Evolutionary conservation across 2,797 vertebrate species (phyloP).

Genomic region (Amphiprion clarkii): DNA sequence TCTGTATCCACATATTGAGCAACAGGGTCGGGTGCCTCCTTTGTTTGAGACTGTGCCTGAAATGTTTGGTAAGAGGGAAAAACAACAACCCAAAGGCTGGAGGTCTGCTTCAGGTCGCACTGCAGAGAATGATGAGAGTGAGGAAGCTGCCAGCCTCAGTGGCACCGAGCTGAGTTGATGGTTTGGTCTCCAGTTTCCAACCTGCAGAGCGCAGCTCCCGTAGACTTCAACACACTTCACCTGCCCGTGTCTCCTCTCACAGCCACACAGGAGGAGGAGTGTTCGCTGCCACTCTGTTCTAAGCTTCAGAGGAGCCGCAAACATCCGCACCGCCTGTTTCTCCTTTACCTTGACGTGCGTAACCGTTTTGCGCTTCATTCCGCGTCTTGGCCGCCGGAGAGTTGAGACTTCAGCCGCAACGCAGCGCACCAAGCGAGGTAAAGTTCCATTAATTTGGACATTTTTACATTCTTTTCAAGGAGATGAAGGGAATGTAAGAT

Average conservation of each 20-base stretch:
- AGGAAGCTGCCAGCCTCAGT: background rate
- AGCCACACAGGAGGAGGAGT: constrained; percentile 3
- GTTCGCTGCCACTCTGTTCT: constrained; percentile 9
- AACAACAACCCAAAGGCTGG: constrained; percentile 10
- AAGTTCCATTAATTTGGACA: background rate
- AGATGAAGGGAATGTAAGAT: background rate
- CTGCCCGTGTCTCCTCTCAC: background rate
- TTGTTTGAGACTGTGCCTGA: constrained; percentile 6
- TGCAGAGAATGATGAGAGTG: background rate
- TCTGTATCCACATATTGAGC: constrained; percentile 20
- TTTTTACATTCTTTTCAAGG: background rate
- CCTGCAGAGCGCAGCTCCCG: background rate
- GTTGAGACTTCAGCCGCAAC: constrained; percentile 66
- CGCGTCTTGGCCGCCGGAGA: constrained; percentile 77
- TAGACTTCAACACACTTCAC: too few relatives aligned
- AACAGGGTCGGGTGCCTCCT: constrained; percentile 38
- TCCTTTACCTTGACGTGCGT: constrained; percentile 83
- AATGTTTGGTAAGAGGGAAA: constrained; percentile 1
- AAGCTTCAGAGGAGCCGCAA: constrained; percentile 9
- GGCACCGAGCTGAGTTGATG: too few relatives aligned
- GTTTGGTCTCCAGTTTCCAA: background rate
- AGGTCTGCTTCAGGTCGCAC: background rate
- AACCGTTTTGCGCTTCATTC: constrained; percentile 81
- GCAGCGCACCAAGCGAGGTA: constrained; percentile 47
- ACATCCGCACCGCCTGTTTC: constrained; percentile 51